Evolutionary conservation across 2,113 vertebrate species (phyloP), one percentile per base, ranked within the genome.

Genomic region (Cyphomyrus plagiostoma): DNA sequence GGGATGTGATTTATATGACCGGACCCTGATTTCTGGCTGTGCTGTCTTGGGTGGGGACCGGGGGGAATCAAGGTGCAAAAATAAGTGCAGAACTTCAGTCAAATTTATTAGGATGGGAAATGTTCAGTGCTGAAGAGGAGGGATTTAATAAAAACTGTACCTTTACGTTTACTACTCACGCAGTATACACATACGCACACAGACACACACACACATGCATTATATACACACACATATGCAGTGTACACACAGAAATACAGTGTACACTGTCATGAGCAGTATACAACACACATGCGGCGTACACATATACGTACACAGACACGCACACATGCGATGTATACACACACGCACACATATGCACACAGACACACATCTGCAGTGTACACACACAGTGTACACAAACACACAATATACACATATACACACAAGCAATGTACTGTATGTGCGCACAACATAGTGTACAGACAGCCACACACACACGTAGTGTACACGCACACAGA

Each of bases 71-170:
- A 42, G 56, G 58, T n/a, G 15, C 23, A 4, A 86, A 85, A 74
- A 86, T 66, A 49, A 49, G 84, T 46, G 89, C n/a, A 46, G 50
- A 82, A 48, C 23, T 56, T 56, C 53, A 42, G 45, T 11, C 46
- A 86, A 83, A 86, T 74, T 89, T 89, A 89, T 89, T 74, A 42
- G 49, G 30, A 74, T 4, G 21, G 70, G 21, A 86, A 84, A 49
- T 50, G 56, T 45, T 48, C 17, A 15, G 83, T 15, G 52, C 56
- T 62, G 84, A 15, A 45, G 48, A 35, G 56, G 46, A 9, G 39
- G 26, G 56, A 46, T 89, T 89, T 87, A 70, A 30, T 77, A 70
- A 19, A n/a, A 17, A 9, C 48, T 77, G 88, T 66, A 88, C n/a
- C 46, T 50, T 77, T 77, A 50, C 6, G 77, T 88, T 50, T 77